These are phyloP conservation scores for Drepana arcuata DNA, from an alignment of 1,140 invertebrate genomes.

Conservation along the genomic window DNA sequence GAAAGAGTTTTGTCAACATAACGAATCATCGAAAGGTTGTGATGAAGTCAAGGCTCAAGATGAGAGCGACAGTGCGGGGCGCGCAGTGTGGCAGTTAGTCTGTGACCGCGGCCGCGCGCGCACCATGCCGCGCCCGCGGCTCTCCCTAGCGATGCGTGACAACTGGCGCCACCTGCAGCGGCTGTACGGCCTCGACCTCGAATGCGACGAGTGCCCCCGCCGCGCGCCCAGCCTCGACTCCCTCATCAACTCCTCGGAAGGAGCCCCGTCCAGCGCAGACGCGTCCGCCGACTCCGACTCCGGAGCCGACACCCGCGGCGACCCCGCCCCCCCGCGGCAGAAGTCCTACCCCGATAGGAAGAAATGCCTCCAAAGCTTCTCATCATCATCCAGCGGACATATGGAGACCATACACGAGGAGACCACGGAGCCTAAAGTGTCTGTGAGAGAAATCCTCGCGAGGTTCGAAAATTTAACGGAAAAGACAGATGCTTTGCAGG, in stretches of 20 bases:
- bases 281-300: conserved; percentile 70
- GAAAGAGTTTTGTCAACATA: too few relatives aligned
- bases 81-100: conserved; percentile 31
- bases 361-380: conserved; percentile 67
- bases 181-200: conserved; percentile 69
- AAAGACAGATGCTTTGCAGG: conserved; percentile 49
- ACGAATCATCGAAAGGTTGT: too few relatives aligned
- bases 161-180: conserved; percentile 62
- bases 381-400: conserved; percentile 74
- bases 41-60: too few relatives aligned
- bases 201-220: conserved; percentile 56
- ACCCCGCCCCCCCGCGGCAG: conserved; percentile 37
- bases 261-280: conserved; percentile 67
- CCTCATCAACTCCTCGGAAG: conserved; percentile 76
- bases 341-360: conserved; percentile 33
- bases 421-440: conserved; percentile 80
- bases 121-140: conserved; percentile 64
- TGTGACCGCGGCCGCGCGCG: conserved; percentile 48
- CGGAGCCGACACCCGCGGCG: conserved; percentile 55
- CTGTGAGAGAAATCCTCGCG: conserved; percentile 84
- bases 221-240: conserved; percentile 76
- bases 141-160: conserved; percentile 60
- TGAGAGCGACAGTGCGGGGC: conserved; percentile 21
- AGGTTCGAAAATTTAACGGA: conserved; percentile 82
- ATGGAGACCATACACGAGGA: conserved; percentile 89